These are phyloP conservation scores for Tragulus kanchil DNA, from an alignment of 2,113 vertebrate genomes.

Conservation along the genomic window DNA sequence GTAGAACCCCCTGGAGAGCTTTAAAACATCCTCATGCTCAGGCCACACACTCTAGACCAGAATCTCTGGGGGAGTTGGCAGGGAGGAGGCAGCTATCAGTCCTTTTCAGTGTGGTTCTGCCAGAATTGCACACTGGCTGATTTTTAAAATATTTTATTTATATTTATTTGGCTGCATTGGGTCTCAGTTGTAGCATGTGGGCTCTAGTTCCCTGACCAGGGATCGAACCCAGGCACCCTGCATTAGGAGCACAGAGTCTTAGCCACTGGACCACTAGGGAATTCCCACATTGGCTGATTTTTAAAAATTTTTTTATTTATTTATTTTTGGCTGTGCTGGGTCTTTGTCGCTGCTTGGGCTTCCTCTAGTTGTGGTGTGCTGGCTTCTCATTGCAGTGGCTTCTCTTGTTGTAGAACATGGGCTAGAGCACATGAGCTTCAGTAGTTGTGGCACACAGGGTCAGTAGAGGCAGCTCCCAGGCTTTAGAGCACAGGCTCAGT, in stretches of 20 bases:
- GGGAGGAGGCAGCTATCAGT: not conserved
- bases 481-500: not conserved
- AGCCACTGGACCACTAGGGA: too few relatives aligned
- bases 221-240: too few relatives aligned
- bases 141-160: not conserved
- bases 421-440: not conserved
- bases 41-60: not conserved
- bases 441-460: not conserved
- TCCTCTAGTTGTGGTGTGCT: not conserved
- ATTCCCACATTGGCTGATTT: not conserved
- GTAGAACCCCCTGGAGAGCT: not conserved
- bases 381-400: not conserved
- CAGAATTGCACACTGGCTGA: not conserved
- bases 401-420: not conserved
- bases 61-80: not conserved
- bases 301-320: not conserved
- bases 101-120: not conserved
- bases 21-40: not conserved
- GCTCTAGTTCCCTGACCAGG: too few relatives aligned
- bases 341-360: not conserved
- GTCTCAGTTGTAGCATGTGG: not conserved
- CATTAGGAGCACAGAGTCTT: too few relatives aligned
- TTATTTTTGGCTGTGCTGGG: not conserved
- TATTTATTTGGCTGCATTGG: not conserved
- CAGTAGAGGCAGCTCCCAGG: not conserved